Percentiles rank a stretch among this genome's conserved stretches.
phyloP scores from a whole-genome alignment of 2,797 vertebrate species.

The Enteromius argenteus region DNA sequence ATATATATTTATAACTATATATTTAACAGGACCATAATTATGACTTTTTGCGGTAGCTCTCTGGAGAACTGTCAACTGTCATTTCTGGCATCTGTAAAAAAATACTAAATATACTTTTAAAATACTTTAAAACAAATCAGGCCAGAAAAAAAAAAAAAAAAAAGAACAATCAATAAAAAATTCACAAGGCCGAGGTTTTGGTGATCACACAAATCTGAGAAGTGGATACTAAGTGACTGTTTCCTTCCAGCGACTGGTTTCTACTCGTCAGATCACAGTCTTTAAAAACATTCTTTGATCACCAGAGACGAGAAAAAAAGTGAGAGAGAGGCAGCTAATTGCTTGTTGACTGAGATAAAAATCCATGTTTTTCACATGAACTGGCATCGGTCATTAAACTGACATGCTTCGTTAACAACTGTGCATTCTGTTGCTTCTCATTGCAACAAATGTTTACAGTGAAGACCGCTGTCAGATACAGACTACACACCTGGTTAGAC shows the following conservation, averaged over 20 bases:
- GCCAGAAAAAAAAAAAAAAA: not conserved
- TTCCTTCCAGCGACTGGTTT: constrained; percentile 36
- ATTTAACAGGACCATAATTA: not conserved
- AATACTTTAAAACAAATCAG: not conserved
- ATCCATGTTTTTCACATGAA: constrained; percentile 39
- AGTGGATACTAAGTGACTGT: constrained; percentile 38
- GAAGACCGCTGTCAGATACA: constrained; percentile 31
- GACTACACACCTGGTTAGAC: constrained; percentile 48
- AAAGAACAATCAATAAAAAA: not conserved
- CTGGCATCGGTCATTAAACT: constrained; percentile 36
- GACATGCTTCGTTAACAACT: constrained; percentile 37
- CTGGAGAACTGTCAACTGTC: not conserved
- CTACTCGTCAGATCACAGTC: constrained; percentile 33
- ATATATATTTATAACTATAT: not conserved
- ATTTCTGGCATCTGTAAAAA: not conserved
- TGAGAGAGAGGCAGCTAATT: constrained; percentile 36
- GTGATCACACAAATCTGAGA: constrained; percentile 11
- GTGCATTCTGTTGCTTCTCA: constrained; percentile 18
- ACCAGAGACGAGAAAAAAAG: constrained; percentile 17
- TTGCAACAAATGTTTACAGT: constrained; percentile 31
- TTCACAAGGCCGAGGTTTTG: constrained; percentile 1
- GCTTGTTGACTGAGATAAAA: constrained; percentile 39
- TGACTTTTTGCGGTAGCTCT: not conserved
- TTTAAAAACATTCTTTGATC: constrained; percentile 47
- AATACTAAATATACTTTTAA: not conserved